A percentile compares a stretch with the other conserved stretches of the same genome.
Evolutionary conservation across 2,888 invertebrate species (phyloP).

Genomic region (Apotomis turbidana): DNA sequence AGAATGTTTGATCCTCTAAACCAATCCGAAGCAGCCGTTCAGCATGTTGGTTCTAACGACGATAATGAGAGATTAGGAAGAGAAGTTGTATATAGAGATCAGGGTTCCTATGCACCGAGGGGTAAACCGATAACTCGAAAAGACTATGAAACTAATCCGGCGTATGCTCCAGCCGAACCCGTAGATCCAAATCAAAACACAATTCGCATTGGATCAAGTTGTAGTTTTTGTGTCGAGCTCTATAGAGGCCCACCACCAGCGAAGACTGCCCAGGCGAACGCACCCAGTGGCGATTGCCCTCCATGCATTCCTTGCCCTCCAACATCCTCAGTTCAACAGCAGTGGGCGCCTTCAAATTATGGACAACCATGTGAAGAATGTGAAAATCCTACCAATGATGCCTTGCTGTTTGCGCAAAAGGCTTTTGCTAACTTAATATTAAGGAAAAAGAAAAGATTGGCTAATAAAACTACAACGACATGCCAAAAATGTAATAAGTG

Average conservation of each 20-base stretch:
- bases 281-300: background rate
- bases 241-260: conserved; percentile 13
- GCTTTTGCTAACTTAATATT: background rate
- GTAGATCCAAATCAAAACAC: conserved; percentile 6
- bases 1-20: background rate
- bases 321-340: background rate
- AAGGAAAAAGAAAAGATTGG: background rate
- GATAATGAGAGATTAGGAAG: conserved; percentile 3
- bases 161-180: background rate
- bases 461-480: background rate
- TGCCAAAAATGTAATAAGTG: conserved; percentile 20
- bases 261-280: background rate
- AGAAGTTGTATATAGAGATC: conserved; percentile 12
- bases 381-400: background rate
- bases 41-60: background rate
- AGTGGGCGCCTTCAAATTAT: background rate
- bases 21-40: conserved; percentile 13
- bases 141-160: conserved; percentile 14
- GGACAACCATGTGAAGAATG: background rate
- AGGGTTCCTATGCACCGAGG: conserved; percentile 11
- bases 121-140: conserved; percentile 1
- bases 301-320: background rate
- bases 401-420: background rate
- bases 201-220: conserved; percentile 17
- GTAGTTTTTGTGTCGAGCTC: conserved; percentile 11